phyloP scores from a whole-genome alignment of 2,797 vertebrate species.

The Sylvia borin region DNA sequence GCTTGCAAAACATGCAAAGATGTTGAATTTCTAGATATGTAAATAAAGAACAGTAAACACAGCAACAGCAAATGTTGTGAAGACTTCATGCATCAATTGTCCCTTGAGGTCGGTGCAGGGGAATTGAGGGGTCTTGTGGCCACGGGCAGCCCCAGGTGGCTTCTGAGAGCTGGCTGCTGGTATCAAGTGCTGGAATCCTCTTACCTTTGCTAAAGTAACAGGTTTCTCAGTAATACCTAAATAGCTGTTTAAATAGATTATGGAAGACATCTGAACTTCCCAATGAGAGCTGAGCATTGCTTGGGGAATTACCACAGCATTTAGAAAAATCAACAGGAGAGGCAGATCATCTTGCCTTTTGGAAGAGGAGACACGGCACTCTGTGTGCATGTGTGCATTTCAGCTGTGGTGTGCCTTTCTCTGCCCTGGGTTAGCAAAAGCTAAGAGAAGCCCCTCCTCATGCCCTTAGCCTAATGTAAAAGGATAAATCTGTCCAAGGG shows the following conservation, averaged over 20 bases:
- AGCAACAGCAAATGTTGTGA: slow-evolving; percentile 10
- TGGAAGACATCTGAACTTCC: slow-evolving; percentile 65
- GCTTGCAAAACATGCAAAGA: slow-evolving; percentile 80
- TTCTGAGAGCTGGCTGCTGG: slow-evolving; percentile 36
- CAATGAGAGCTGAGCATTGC: slow-evolving; percentile 59
- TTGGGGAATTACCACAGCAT: slow-evolving; percentile 45
- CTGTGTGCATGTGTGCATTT: background rate
- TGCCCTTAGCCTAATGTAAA: background rate
- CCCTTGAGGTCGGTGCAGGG: background rate
- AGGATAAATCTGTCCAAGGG: background rate
- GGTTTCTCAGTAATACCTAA: slow-evolving; percentile 65
- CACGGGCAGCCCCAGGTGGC: slow-evolving; percentile 17
- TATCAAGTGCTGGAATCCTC: slow-evolving; percentile 50
- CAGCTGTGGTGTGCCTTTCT: background rate
- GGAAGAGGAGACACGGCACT: background rate
- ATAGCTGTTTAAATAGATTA: slow-evolving; percentile 74
- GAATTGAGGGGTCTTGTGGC: background rate
- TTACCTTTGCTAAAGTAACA: slow-evolving; percentile 66
- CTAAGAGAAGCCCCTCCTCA: background rate
- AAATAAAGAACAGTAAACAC: slow-evolving; percentile 76
- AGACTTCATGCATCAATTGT: background rate
- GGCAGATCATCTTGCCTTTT: slow-evolving; percentile 51
- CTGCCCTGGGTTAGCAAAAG: background rate
- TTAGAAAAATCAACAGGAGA: slow-evolving; percentile 53
- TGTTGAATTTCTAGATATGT: slow-evolving; percentile 71